Conservation (phyloP, 2,888 invertebrate genomes). For the Cryptophagus acutangulus region DNA sequence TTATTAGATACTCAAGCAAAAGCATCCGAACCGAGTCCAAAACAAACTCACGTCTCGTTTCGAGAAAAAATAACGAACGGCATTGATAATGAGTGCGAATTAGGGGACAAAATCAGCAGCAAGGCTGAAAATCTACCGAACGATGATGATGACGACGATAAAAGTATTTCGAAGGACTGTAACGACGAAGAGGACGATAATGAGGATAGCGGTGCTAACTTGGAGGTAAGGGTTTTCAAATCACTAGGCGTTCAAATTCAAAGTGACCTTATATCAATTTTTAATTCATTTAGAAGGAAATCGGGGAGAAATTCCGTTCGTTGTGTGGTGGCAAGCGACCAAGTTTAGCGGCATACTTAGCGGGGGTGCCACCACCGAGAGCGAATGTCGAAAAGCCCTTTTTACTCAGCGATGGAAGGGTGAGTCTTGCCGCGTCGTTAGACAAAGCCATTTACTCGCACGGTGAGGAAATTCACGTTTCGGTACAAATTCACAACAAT, state of each 20-base stretch:
- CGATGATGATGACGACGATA: not conserved
- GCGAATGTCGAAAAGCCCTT: slow-evolving; percentile 78
- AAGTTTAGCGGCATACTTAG: slow-evolving; percentile 39
- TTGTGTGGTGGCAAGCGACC: slow-evolving; percentile 43
- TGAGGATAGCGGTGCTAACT: not conserved
- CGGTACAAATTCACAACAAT: slow-evolving; percentile 70
- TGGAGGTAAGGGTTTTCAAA: too few relatives aligned
- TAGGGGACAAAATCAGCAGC: not conserved
- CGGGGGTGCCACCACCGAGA: slow-evolving; percentile 58
- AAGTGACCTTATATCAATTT: not conserved
- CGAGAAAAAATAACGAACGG: slow-evolving; percentile 7
- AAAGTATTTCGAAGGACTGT: not conserved
- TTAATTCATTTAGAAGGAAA: slow-evolving; percentile 13
- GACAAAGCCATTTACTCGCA: slow-evolving; percentile 80
- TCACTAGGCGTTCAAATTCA: slow-evolving; percentile 2
- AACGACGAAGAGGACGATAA: not conserved
- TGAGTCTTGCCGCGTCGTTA: slow-evolving; percentile 72
- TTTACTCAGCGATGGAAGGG: slow-evolving; percentile 76
- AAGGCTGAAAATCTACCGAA: not conserved
- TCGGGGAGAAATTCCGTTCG: slow-evolving; percentile 30
- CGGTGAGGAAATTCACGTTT: slow-evolving; percentile 73
- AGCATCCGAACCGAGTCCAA: too few relatives aligned
- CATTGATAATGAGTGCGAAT: slow-evolving; percentile 7
- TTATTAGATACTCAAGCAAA: too few relatives aligned
- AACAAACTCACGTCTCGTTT: slow-evolving; percentile 30